Evolutionary conservation across 2,113 vertebrate species (phyloP), one percentile per base, ranked within the genome.

Genomic region (Vulpes ferrilata): DNA sequence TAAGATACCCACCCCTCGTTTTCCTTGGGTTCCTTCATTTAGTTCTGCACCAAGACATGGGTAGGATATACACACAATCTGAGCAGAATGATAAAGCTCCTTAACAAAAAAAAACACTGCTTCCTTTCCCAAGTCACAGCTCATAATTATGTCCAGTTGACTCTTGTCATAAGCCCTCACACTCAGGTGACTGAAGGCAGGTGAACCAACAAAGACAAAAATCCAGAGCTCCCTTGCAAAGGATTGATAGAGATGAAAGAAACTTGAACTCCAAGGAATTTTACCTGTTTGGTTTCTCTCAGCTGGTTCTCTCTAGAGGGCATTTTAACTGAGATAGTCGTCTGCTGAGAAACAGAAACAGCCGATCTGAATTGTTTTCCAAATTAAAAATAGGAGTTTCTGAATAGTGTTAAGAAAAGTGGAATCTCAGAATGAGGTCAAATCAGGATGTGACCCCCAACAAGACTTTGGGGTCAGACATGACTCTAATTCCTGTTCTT

Each of bases 191-290:
- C 23, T 38, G 65, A 91, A 64, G 19, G 25, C 90, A 93, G 62
- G 38, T 91, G 84, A 97, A 89, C 38, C 35, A 87, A 91, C 23
- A 93, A 64, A 78, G 19, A 88, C 48, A 91, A 89, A 91, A 97
- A 93, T 74, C 78, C 88, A 86, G 62, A 89, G 80, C 30, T 71
- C 93, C 15, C 73, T 95, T 83, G 43, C 60, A 92, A 89, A 95
- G 85, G 35, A 38, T 74, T 97, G 35, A 32, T 9, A 80, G 32
- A 74, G 62, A 95, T 48, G 51, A 93, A 74, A 96, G 86, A 90
- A 82, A 94, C 27, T 30, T n/a, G 90, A 96, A 43, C 64, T 25
- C 11, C 2, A 65, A 95, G 64, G 53, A 95, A 64, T 94, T 79
- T 93, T 87, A 92, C 59, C 74, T 53, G 38, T 91, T 97, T 53